Evolutionary conservation across 2,797 vertebrate genomes (phyloP), one percentile per base, ranked within the genome.

Genomic region (Phoebastria nigripes): DNA sequence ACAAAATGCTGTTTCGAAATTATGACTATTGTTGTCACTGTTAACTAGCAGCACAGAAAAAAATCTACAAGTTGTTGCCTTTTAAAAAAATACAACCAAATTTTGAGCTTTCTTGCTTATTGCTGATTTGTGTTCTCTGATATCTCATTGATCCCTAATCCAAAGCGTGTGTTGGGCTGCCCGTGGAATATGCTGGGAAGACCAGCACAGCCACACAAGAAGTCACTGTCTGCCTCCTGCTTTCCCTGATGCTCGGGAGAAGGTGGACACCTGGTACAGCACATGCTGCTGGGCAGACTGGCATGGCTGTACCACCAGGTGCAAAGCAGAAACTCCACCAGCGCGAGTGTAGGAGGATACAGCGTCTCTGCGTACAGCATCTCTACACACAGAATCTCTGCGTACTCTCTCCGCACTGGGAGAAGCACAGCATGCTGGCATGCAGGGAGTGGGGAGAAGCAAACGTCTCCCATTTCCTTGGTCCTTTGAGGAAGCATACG

Each of bases 291-390:
- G 12, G n/a, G 49, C 20, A 25, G 33, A 14, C 31, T 26, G 56
- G 46, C 22, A 14, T 6, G 33, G 51, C 51, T 22, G 24, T 15
- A 13, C 25, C 41, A 46, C 46, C 13, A 21, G 20, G 9, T 26
- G 26, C 5, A 46, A 46, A 62, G 72, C 33, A 65, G 42, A 80
- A 87, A 69, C 21, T 49, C 67, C 41, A n/a, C 11, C 39, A 25
- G 24, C 2, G 2, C 0, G 3, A 35, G n/a, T 12, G 21, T 6
- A 19, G 33, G 5, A 19, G 14, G 22, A 25, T 25, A 28, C 20
- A 39, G 41, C 44, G 44, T 10, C 35, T 47, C 55, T 69, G 13
- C 4, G 1, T 6, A 12, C 31, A 24, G 12, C 58, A 29, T 22
- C 52, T 33, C 73, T 6, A 15, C 7, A 1, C 6, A 12, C 21